Conservation (phyloP, 1,140 invertebrate genomes). For the Globodera rostochiensis region DNA sequence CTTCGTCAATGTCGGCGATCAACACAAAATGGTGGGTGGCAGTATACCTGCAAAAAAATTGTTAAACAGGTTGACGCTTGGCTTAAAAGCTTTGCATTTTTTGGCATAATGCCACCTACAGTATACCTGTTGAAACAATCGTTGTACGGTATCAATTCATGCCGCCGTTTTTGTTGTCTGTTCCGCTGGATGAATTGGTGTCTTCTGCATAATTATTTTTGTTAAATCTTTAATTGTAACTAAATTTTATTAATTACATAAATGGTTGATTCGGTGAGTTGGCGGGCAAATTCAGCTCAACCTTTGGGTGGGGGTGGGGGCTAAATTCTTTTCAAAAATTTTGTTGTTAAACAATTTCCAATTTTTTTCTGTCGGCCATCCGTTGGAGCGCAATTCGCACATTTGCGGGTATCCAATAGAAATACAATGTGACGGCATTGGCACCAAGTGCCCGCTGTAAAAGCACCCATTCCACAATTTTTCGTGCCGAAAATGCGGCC, state of each 20-base stretch:
- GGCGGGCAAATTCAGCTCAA: constrained; percentile 84
- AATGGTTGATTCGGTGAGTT: constrained; percentile 83
- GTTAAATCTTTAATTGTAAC: constrained; percentile 39
- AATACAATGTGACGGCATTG: constrained; percentile 88
- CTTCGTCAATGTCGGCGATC: constrained; percentile 87
- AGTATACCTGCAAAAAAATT: constrained; percentile 65
- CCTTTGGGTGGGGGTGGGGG: constrained; percentile 65
- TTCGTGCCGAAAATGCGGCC: constrained; percentile 64
- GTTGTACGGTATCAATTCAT: constrained; percentile 93
- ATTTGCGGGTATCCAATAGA: constrained; percentile 85
- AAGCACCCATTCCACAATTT: constrained; percentile 90
- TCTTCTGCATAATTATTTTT: constrained; percentile 35
- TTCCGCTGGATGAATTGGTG: constrained; percentile 67
- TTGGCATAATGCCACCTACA: too few species aligned
- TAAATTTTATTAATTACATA: constrained; percentile 64
- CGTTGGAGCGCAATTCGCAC: constrained; percentile 80
- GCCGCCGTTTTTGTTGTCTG: constrained; percentile 84
- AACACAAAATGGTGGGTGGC: constrained; percentile 82
- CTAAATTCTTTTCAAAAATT: constrained; percentile 22
- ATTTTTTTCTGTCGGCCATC: constrained; percentile 76
- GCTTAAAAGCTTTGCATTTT: too few species aligned
- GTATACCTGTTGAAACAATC: constrained; percentile 86
- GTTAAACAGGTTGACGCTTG: too few species aligned
- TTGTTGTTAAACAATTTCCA: constrained; percentile 73
- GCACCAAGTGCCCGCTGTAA: constrained; percentile 82